phyloP scores from a whole-genome alignment of 2,113 vertebrate species.

The Grus americana region DNA sequence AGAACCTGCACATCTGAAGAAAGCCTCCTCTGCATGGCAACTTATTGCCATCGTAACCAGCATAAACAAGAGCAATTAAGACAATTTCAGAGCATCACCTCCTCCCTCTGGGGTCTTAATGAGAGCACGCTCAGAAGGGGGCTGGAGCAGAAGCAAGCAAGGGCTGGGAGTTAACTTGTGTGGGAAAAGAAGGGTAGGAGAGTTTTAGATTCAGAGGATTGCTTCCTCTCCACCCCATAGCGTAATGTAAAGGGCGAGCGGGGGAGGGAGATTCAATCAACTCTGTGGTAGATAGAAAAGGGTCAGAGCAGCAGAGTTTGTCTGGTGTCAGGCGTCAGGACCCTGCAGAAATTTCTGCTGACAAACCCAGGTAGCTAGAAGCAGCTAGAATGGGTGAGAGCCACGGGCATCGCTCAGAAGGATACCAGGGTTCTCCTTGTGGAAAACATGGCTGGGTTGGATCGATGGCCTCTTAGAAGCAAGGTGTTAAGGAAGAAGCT shows the following conservation, averaged over 20 bases:
- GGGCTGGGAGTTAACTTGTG: neutral
- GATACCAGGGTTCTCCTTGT: neutral
- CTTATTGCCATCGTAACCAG: slow-evolving; percentile 68
- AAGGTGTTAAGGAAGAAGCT: neutral
- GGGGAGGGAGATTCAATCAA: neutral
- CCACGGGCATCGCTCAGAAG: accelerated
- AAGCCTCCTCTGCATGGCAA: slow-evolving; percentile 64
- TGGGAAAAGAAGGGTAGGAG: slow-evolving; percentile 12
- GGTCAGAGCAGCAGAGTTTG: neutral
- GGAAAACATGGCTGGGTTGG: neutral
- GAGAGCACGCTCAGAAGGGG: slow-evolving; percentile 50
- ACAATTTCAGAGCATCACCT: slow-evolving; percentile 68
- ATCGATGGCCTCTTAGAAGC: neutral
- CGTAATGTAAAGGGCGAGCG: neutral
- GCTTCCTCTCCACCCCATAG: neutral
- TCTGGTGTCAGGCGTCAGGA: neutral
- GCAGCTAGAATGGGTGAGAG: neutral
- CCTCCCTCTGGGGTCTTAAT: slow-evolving; percentile 66
- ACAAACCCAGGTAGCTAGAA: neutral
- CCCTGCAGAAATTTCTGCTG: neutral
- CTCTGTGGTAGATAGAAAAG: neutral
- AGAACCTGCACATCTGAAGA: slow-evolving; percentile 52
- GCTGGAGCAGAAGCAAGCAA: slow-evolving; percentile 38
- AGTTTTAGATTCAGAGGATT: neutral
- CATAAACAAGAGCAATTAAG: slow-evolving; percentile 73